phyloP scores from a whole-genome alignment of 2,888 invertebrate genomes.

The Troilus luridus region DNA sequence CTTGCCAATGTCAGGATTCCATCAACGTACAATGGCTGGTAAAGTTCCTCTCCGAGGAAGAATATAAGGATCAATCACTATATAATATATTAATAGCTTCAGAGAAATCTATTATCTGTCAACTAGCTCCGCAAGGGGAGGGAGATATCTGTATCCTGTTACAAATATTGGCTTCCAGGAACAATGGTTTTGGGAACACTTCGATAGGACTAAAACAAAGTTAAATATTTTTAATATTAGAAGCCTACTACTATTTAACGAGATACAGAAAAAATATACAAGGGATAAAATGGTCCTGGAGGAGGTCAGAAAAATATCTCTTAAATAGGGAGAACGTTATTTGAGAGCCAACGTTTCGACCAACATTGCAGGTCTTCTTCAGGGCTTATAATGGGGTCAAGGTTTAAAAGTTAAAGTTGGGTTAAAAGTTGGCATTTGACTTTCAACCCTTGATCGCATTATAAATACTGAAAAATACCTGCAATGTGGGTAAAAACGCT shows the following conservation, averaged over 20 bases:
- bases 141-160: slow-evolving; percentile 2
- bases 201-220: not conserved
- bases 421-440: no score
- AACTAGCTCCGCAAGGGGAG: slow-evolving; percentile 11
- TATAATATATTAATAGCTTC: slow-evolving; percentile 47
- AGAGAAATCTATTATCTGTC: slow-evolving; percentile 9
- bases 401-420: no score
- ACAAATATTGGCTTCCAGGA: not conserved
- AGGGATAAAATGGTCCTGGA: no score
- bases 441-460: no score
- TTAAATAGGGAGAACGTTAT: no score
- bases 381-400: no score
- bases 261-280: no score
- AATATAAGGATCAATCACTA: not conserved
- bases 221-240: not conserved
- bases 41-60: not conserved
- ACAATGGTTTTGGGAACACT: not conserved
- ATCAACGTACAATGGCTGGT: not conserved
- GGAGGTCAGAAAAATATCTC: no score
- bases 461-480: no score
- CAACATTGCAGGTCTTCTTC: no score
- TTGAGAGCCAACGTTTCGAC: no score
- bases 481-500: no score
- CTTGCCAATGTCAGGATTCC: not conserved
- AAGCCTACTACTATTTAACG: not conserved